A percentile compares a stretch with the other conserved stretches of the same genome.
Evolutionary conservation across 2,888 invertebrate species (phyloP).

Genomic region (Ephialtes manifestator): DNA sequence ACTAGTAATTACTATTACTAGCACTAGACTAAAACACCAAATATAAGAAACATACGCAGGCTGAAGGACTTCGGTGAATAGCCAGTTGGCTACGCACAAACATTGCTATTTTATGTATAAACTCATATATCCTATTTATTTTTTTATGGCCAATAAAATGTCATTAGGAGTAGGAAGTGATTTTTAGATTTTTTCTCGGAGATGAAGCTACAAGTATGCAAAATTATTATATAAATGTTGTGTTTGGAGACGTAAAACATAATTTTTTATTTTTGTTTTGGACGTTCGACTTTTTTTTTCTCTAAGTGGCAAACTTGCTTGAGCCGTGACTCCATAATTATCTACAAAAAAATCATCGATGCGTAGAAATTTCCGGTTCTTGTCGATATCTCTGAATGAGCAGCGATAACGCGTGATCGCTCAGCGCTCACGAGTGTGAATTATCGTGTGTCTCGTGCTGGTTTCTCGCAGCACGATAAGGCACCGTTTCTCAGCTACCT

Average conservation of each 20-base stretch:
- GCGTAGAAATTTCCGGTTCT: slow-evolving; percentile 13
- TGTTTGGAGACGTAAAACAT: background rate
- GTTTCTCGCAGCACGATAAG: slow-evolving; percentile 69
- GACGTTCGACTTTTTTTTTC: background rate
- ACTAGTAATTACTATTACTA: too few species aligned
- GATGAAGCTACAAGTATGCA: background rate
- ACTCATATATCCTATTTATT: too few species aligned
- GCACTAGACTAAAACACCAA: too few species aligned
- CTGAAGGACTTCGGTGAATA: too few species aligned
- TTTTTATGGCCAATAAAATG: too few species aligned
- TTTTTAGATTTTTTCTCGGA: background rate
- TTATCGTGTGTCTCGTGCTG: slow-evolving; percentile 70
- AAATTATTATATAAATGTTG: background rate
- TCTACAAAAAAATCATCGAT: background rate
- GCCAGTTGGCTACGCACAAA: too few species aligned
- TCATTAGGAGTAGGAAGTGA: background rate
- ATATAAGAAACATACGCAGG: too few species aligned
- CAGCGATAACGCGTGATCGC: slow-evolving; percentile 63
- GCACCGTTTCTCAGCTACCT: slow-evolving; percentile 65
- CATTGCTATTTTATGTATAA: too few species aligned
- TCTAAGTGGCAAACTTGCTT: background rate
- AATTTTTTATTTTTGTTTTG: background rate
- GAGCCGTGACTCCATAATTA: background rate
- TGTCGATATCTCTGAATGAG: slow-evolving; percentile 41
- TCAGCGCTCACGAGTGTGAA: slow-evolving; percentile 67